Evolutionary conservation across 1,140 invertebrate species (phyloP).

Genomic region (Luehdorfia chinensis): DNA sequence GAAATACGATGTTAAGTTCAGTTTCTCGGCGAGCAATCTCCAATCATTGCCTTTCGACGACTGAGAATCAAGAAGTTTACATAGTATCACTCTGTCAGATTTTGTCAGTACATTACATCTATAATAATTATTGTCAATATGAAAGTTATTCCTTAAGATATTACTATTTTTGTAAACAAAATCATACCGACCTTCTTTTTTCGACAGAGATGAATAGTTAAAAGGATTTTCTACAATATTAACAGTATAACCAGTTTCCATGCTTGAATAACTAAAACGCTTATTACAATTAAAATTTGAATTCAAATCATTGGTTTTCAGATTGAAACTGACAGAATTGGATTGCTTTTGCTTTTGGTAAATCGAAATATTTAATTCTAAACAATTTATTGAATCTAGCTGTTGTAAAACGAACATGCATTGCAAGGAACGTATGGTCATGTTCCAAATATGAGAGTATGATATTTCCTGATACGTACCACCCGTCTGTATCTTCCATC

Average conservation of each 20-base stretch:
- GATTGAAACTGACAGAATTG: constrained; percentile 68
- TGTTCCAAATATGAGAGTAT: constrained; percentile 93
- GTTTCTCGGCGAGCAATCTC: constrained; percentile 93
- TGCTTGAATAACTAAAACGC: constrained; percentile 62
- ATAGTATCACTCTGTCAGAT: constrained; percentile 88
- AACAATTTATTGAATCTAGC: constrained; percentile 72
- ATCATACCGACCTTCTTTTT: constrained; percentile 63
- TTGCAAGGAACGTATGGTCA: constrained; percentile 85
- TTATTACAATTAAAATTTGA: constrained; percentile 69
- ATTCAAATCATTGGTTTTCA: constrained; percentile 72
- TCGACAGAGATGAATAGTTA: constrained; percentile 68
- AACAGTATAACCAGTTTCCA: constrained; percentile 54
- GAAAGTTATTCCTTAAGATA: constrained; percentile 52
- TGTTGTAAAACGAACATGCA: constrained; percentile 91
- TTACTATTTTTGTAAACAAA: constrained; percentile 57
- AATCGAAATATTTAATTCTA: constrained; percentile 65
- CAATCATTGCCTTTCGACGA: constrained; percentile 95
- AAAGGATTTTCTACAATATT: constrained; percentile 71
- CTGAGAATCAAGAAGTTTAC: constrained; percentile 92
- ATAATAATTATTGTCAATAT: constrained; percentile 63
- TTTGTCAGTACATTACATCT: constrained; percentile 62
- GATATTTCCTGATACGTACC: constrained; percentile 93
- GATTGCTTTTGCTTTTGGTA: constrained; percentile 73
- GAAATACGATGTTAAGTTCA: constrained; percentile 95
- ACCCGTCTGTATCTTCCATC: constrained; percentile 90